Conservation (phyloP, 2,888 invertebrate genomes). For the Taenaris catops region DNA sequence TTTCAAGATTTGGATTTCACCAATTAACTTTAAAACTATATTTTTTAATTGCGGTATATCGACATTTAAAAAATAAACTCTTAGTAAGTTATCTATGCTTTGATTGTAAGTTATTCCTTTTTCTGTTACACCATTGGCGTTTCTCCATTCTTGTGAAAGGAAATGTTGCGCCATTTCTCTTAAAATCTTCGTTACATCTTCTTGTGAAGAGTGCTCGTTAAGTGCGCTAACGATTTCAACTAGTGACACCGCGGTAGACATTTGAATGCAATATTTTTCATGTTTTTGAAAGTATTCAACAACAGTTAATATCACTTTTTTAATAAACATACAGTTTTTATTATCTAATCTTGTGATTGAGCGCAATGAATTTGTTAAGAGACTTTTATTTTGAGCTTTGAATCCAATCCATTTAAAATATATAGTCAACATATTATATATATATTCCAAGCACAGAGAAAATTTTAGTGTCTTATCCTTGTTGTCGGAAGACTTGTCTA, state of each 20-base stretch:
- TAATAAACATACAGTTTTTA: slow-evolving; percentile 43
- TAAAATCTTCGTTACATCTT: slow-evolving; percentile 58
- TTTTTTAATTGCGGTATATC: slow-evolving; percentile 79
- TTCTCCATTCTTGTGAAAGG: slow-evolving; percentile 85
- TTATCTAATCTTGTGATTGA: slow-evolving; percentile 45
- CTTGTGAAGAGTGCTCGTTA: slow-evolving; percentile 57
- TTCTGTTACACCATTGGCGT: slow-evolving; percentile 80
- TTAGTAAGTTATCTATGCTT: slow-evolving; percentile 81
- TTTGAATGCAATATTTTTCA: slow-evolving; percentile 70
- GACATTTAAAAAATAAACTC: slow-evolving; percentile 81
- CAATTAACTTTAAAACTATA: slow-evolving; percentile 73
- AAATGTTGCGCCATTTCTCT: slow-evolving; percentile 63
- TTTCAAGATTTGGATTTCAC: slow-evolving; percentile 77
- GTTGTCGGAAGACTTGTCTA: slow-evolving; percentile 40
- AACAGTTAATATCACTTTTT: slow-evolving; percentile 52
- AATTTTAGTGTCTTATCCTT: slow-evolving; percentile 41
- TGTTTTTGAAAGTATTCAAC: slow-evolving; percentile 61
- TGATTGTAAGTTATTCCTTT: slow-evolving; percentile 83
- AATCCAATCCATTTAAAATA: slow-evolving; percentile 84
- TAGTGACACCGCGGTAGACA: slow-evolving; percentile 76
- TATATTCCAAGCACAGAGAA: slow-evolving; percentile 71
- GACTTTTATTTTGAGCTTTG: slow-evolving; percentile 54
- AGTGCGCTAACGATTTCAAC: slow-evolving; percentile 74
- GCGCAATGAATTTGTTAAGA: slow-evolving; percentile 57
- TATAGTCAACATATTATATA: slow-evolving; percentile 76